Evolutionary conservation across 2,888 invertebrate species (phyloP), one percentile per base, ranked within the genome.

Genomic region (Oscheius onirici): DNA sequence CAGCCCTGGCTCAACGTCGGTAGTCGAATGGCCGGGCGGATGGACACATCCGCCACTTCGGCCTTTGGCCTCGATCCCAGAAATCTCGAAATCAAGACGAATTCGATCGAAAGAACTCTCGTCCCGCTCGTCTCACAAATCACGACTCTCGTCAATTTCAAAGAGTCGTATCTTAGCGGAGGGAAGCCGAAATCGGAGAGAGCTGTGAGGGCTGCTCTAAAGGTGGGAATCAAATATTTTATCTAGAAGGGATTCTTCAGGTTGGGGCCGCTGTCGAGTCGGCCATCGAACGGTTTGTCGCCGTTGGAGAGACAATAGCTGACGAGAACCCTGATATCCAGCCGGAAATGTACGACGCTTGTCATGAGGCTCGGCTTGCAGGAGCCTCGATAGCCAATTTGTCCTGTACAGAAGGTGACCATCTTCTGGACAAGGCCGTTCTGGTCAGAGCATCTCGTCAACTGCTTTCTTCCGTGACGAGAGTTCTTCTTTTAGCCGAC

Each of bases 251-350:
- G 6, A 13, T 46, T 46, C 74, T 77, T 78, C 92, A 95, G 78
- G 95, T 99, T 72, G 97, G 97, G 43, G 95, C 95, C 88, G 94
- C 95, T 57, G 95, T 99, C 77, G 95, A 95, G 90, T 92, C 95
- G 88, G 97, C 99, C 66, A 95, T 99, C 73, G 97, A 97, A 88
- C 91, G 97, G 22, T 97, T 99, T 91, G 96, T 97, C 83, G 94
- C 95, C 52, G 97, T 99, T 79, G 97, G 97, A 52, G 97, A 97
- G 90, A 94, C 95, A 86, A 97, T 99, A 88, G 97, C 96, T 58
- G 96, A 96, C 89, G 96, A 97, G 90, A 96, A 97, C 91, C 93
- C 93, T 40, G 97, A 97, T 89, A 95, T 99, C 82, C 93, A 95
- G 83, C 93, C 93, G 88, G 96, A 96, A 89, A 97, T 99, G 97